Conservation (phyloP, 2,888 invertebrate species). For the Agriopis marginaria region DNA sequence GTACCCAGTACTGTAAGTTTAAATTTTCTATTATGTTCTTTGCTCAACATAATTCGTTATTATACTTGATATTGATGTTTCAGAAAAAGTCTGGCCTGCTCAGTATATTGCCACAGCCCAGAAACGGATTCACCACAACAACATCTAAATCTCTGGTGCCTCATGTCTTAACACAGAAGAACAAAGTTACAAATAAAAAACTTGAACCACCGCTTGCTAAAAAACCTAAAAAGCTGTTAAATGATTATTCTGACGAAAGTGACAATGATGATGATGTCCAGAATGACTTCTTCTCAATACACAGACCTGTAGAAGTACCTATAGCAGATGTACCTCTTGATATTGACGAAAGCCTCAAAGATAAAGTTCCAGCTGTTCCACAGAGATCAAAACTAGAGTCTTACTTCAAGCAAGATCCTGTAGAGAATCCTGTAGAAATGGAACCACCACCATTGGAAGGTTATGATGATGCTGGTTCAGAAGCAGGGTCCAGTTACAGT, state of each 20-base stretch:
- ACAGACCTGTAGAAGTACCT: slow-evolving; percentile 76
- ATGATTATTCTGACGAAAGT: slow-evolving; percentile 77
- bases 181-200: slow-evolving; percentile 57
- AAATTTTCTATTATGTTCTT: background rate
- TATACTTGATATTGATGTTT: slow-evolving; percentile 39
- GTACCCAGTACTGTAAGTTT: slow-evolving; percentile 80
- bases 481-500: slow-evolving; percentile 49
- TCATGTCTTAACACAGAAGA: slow-evolving; percentile 76
- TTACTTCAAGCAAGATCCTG: slow-evolving; percentile 70
- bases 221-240: slow-evolving; percentile 58
- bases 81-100: slow-evolving; percentile 89
- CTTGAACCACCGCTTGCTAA: slow-evolving; percentile 55
- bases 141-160: slow-evolving; percentile 73
- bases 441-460: slow-evolving; percentile 43
- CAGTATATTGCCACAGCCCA: slow-evolving; percentile 90
- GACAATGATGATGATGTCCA: slow-evolving; percentile 79
- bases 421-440: slow-evolving; percentile 46
- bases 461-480: slow-evolving; percentile 43
- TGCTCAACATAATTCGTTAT: background rate
- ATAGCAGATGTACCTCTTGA: slow-evolving; percentile 69
- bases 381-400: slow-evolving; percentile 67
- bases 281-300: slow-evolving; percentile 85
- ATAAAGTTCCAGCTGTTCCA: slow-evolving; percentile 27
- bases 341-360: slow-evolving; percentile 52
- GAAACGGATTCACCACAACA: slow-evolving; percentile 68